Evolutionary conservation across 1,140 invertebrate genomes (phyloP), one percentile per base, ranked within the genome.

Genomic region (Drosophila pallidifrons): DNA sequence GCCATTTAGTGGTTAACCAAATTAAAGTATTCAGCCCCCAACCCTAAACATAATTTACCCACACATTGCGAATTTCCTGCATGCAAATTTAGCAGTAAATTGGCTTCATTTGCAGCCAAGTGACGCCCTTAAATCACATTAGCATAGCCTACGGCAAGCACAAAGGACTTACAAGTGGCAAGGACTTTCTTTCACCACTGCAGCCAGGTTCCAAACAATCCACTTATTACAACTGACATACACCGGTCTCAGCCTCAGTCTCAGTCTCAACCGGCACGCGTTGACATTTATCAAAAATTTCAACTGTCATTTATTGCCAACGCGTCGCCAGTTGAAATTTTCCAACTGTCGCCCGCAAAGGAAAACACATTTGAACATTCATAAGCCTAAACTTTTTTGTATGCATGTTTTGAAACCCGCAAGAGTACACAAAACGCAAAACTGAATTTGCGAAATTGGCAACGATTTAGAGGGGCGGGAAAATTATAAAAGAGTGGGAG

Each of bases 201-300:
- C 52, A 28, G 6, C 47, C 52, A 76, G 66, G 78, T 85, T 70
- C 77, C 82, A 68, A 79, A 69, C 81, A 81, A 85, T 89, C 87
- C 85, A 88, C 80, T 88, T 75, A 60, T 70, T 60, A 73, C 67
- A 16, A 28, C 78, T 38, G 49, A 59, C 63, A 38, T 43, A 49
- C 20, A 64, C 54, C 20, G n/a, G 49, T 46, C 64, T 10, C 49
- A 20, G 7, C 13, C 54, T 15, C 41, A 11, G 49, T 41, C 64
- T 10, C 49, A 20, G 7, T 16, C 54, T 15, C 41, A 11, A 16
- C 25, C 35, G 58, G 35, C 82, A 87, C 83, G 72, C 85, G 81
- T 61, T 81, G 69, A 85, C 81, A 90, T 90, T 85, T 90, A 76
- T 85, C 79, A 86, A 70, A 76, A 70, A 61, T 60, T 79, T 76